Evolutionary conservation across 2,888 invertebrate species (phyloP).

Genomic region (Reticulitermes lucifugus): DNA sequence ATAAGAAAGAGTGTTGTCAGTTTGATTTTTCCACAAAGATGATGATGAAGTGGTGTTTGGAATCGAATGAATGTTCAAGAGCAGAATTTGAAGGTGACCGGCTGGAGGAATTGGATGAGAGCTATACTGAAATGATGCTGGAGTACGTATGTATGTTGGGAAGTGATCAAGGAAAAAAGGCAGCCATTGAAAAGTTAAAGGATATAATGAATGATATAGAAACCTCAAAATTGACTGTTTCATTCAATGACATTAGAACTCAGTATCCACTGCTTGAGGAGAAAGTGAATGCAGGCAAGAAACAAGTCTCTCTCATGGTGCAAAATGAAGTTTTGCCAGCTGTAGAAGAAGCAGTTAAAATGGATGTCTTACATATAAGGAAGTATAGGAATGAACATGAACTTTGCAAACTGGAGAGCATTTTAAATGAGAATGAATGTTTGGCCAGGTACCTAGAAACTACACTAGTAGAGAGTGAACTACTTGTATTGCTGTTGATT

Average conservation of each 20-base stretch:
- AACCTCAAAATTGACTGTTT: no score
- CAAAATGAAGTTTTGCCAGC: conserved; percentile 10
- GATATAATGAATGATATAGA: no score
- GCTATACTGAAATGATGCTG: no score
- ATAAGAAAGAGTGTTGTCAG: no score
- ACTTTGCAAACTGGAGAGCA: neutral
- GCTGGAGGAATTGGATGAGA: no score
- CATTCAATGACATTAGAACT: neutral
- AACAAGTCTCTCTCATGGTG: neutral
- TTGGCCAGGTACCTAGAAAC: neutral
- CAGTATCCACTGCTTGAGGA: conserved; percentile 10
- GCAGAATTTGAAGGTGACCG: no score
- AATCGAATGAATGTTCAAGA: no score
- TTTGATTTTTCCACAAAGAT: no score
- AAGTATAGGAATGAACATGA: conserved; percentile 1
- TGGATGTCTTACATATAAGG: neutral
- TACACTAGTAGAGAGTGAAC: neutral
- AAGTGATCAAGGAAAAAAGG: no score
- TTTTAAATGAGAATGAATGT: neutral
- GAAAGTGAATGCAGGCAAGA: neutral
- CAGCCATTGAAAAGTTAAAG: no score
- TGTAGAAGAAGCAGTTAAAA: neutral
- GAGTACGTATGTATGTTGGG: no score
- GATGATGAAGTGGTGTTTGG: no score
- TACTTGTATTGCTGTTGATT: neutral